Conservation (phyloP, 2,888 invertebrate genomes). For the Drosophila histrio region DNA sequence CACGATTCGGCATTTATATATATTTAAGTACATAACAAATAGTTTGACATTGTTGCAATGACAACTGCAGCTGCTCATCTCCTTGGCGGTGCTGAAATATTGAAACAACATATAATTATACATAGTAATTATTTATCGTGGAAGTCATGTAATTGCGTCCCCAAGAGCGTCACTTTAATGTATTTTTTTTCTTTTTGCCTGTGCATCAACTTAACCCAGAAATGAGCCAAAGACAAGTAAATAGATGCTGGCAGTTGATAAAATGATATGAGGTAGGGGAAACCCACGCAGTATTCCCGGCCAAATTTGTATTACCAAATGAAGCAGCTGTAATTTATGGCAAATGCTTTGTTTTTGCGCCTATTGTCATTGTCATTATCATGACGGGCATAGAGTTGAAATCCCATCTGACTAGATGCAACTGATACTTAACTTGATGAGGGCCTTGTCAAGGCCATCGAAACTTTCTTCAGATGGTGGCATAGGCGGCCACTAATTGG, state of each 20-base stretch:
- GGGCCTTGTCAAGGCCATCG: constrained; percentile 69
- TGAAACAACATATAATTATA: constrained; percentile 15
- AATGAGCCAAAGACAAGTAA: constrained; percentile 27
- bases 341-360: constrained; percentile 52
- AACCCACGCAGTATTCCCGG: constrained; percentile 24
- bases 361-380: constrained; percentile 37
- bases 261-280: constrained; percentile 12
- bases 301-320: constrained; percentile 56
- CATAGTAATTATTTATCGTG: constrained; percentile 34
- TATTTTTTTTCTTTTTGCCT: constrained; percentile 8
- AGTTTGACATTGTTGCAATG: constrained; percentile 8
- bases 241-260: constrained; percentile 21
- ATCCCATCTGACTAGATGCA: constrained; percentile 13
- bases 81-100: constrained; percentile 8
- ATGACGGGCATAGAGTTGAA: constrained; percentile 11
- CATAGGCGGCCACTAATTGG: constrained; percentile 44
- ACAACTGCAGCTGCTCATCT: constrained; percentile 34
- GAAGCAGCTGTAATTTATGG: constrained; percentile 37
- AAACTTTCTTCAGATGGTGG: constrained; percentile 57
- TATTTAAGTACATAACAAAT: constrained; percentile 13
- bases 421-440: constrained; percentile 17
- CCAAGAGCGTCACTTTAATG: constrained; percentile 18
- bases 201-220: constrained; percentile 65
- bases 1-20: constrained; percentile 35
- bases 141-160: constrained; percentile 44